Evolutionary conservation across 37 sponge, comb jelly and placozoan genomes (phyloP), one percentile per base, ranked within the genome.

Genomic region (Spongilla lacustris): DNA sequence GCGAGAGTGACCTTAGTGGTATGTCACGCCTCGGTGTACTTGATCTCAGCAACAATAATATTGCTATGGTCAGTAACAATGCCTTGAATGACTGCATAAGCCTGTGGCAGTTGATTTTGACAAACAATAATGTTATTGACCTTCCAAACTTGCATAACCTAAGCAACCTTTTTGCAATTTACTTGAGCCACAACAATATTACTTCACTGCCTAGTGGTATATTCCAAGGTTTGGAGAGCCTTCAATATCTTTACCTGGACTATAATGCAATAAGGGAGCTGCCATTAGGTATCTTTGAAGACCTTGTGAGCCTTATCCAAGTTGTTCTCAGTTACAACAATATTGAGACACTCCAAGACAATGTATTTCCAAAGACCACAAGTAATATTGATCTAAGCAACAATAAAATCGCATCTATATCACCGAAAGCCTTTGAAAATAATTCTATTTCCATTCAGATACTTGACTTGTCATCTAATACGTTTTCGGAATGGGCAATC

Each of bases 381-480:
- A 66, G 49, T 24, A 26, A 24, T 0, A 33, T 91, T 0, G 74
- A 28, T 36, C 78, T 93, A 10, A 71, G 75, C 34, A 36, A 94
- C 76, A 94, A 90, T 29, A 4, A 31, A 2, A 79, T 94, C 1
- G 35, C 11, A 9, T 23, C 0, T 0, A 49, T 94, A 14, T 41
- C 67, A 23, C 23, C 24, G 17, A 31, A 28, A 11, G 82, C 79
- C 28, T 90, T 94, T 36, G 69, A 78, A 2, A 50, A 23, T 6
- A 50, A 71, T 34, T 34, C 85, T 71, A 68, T 50, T 17, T 81
- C 78, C 30, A 50, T 94, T 4, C 74, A 82, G 23, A 66, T 13
- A 0, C 74, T 94, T 66, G 50, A 81, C 69, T 78, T 94, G 6
- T 90, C 94, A 11, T 50, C 36, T 24, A 90, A 94, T 67, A 11